A percentile compares a stretch with the other conserved stretches of the same genome.
These are phyloP conservation scores for Podabrus alpinus DNA, from an alignment of 2,888 invertebrate genomes.

Conservation along the genomic window DNA sequence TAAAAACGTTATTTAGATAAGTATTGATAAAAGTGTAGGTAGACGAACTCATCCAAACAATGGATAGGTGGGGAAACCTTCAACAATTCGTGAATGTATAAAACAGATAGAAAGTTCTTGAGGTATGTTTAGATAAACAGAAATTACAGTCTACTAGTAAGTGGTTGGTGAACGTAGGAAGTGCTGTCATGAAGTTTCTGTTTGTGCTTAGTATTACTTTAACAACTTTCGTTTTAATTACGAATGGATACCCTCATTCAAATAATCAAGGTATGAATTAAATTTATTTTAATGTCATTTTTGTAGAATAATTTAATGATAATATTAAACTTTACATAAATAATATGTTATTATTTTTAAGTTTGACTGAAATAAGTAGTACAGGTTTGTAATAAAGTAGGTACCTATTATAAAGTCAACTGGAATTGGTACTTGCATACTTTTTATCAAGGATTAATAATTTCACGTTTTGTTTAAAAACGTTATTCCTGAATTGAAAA, in stretches of 20 bases:
- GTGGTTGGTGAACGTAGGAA: conserved; percentile 44
- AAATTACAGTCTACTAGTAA: conserved; percentile 34
- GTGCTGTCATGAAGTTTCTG: conserved; percentile 44
- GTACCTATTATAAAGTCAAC: no score
- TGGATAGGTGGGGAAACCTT: conserved; percentile 42
- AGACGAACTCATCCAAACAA: conserved; percentile 44
- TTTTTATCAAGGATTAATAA: no score
- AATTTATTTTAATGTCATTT: not conserved
- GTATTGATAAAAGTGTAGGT: conserved; percentile 33
- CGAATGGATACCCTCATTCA: conserved; percentile 40
- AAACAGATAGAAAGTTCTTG: conserved; percentile 48
- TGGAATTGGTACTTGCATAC: no score
- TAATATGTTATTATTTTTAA: no score
- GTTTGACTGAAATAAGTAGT: no score
- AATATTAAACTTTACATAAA: no score
- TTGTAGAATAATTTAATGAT: no score
- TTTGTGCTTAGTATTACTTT: conserved; percentile 37
- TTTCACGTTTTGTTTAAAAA: no score
- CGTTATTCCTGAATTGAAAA: no score
- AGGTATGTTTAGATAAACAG: conserved; percentile 39
- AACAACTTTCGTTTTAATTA: conserved; percentile 27
- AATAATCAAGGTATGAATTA: conserved; percentile 47
- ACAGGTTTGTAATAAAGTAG: no score
- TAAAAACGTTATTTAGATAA: not conserved
- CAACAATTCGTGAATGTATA: conserved; percentile 40